Evolutionary conservation across 2,888 invertebrate genomes (phyloP), one percentile per base, ranked within the genome.

Genomic region (Antheraea assamensis): DNA sequence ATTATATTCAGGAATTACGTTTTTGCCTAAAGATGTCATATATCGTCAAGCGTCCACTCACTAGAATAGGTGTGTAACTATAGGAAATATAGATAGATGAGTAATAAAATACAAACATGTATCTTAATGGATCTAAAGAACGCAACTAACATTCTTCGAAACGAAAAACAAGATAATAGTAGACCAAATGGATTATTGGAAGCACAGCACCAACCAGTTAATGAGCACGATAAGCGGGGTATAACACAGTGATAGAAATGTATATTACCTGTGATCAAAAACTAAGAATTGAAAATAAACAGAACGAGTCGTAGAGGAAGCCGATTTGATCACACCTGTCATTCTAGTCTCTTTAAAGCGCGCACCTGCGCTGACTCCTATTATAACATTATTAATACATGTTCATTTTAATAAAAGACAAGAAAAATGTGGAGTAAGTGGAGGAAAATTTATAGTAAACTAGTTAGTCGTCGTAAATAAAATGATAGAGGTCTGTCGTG

Each of bases 311-410:
- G 76, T 78, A 72, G 78, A 75, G 72, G 72, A 75, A 73, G 74
- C 75, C 74, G 75, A 78, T 74, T 73, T 71, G 74, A 76, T 73
- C 78, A 73, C 88, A 89, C 87, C 89, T 89, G 89, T 84, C 83
- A 80, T 81, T 83, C 82, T 84, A 80, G 83, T 82, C 80, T 81
- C 76, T 75, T 80, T 78, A 74, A 77, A 75, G 73, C 0, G 77
- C 74, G 75, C 85, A 84, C 84, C 85, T 83, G 84, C 82, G 75
- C 61, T 70, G 42, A 24, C 35, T 35, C 55, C 61, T 30, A 24
- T 21, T 52, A 52, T n/a, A 52, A 52, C 2, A 19, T n/a, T 58
- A 58, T 30, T 5, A 64, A 64, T 64, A n/a, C n/a, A 13, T 64
- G 21, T 17, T 64, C 13, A 64, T 30, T 64, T 64, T 13, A 27